Conservation (phyloP, 2,113 vertebrate species). For the Hippocampus comes region DNA sequence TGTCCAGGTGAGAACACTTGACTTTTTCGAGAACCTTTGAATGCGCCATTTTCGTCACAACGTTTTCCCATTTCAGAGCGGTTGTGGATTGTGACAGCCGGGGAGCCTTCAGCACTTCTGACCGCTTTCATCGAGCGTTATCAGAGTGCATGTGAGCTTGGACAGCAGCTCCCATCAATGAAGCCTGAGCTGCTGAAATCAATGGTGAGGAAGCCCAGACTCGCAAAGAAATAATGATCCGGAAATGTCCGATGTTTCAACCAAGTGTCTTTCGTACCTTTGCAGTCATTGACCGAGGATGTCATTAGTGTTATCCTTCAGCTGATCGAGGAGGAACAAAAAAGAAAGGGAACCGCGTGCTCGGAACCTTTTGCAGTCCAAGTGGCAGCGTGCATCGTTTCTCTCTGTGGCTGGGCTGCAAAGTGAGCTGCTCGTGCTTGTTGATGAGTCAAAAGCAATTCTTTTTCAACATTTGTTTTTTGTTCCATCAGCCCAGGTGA, state of each 20-base stretch:
- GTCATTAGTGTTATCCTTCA: conserved; percentile 80
- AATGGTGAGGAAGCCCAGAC: conserved; percentile 75
- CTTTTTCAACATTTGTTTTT: not conserved
- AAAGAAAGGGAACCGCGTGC: conserved; percentile 51
- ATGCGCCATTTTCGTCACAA: no score
- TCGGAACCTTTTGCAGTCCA: conserved; percentile 79
- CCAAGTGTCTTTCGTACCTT: not conserved
- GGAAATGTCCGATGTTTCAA: not conserved
- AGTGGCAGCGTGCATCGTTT: conserved; percentile 82
- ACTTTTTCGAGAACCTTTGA: not conserved
- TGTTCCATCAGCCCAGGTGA: conserved; percentile 61
- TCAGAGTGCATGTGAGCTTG: conserved; percentile 80
- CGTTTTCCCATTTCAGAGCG: conserved; percentile 73
- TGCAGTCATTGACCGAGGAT: conserved; percentile 84
- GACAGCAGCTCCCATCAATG: conserved; percentile 87
- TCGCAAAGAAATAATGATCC: not conserved
- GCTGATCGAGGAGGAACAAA: conserved; percentile 80
- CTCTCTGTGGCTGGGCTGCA: conserved; percentile 88
- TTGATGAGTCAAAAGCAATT: no score
- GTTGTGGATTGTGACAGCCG: conserved; percentile 82
- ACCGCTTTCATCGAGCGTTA: conserved; percentile 82
- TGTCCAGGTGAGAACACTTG: conserved; percentile 79
- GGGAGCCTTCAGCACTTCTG: conserved; percentile 80
- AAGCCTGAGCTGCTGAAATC: conserved; percentile 82
- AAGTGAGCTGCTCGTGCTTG: conserved; percentile 68